These are phyloP conservation scores for Pholis gunnellus DNA, from an alignment of 2,113 vertebrate species.

Conservation along the genomic window DNA sequence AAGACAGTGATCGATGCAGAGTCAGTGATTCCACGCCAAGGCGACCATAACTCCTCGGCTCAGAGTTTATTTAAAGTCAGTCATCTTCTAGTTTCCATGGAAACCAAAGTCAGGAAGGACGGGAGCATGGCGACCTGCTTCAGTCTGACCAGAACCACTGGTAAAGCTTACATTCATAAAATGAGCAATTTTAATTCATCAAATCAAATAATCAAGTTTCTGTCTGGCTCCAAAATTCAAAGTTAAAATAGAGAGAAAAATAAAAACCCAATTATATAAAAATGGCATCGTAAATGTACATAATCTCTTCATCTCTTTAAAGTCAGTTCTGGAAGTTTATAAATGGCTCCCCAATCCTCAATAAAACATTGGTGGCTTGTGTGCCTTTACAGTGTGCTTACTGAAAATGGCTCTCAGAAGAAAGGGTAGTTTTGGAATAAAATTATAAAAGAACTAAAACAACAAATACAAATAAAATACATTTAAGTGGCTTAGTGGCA, in stretches of 20 bases:
- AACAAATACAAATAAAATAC: slow-evolving; percentile 81
- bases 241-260: slow-evolving; percentile 54
- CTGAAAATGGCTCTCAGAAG: slow-evolving; percentile 71
- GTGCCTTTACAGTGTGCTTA: slow-evolving; percentile 64
- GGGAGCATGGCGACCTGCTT: slow-evolving; percentile 32
- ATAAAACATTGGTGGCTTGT: slow-evolving; percentile 55
- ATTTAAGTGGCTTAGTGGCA: slow-evolving; percentile 83
- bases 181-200: slow-evolving; percentile 68
- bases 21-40: slow-evolving; percentile 37
- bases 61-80: slow-evolving; percentile 60
- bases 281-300: slow-evolving; percentile 78
- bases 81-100: slow-evolving; percentile 55
- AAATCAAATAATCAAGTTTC: slow-evolving; percentile 67
- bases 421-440: slow-evolving; percentile 72
- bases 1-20: slow-evolving; percentile 42
- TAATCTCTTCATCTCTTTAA: slow-evolving; percentile 63
- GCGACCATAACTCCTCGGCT: slow-evolving; percentile 46
- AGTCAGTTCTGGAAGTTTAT: slow-evolving; percentile 66
- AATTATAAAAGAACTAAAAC: slow-evolving; percentile 74
- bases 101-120: slow-evolving; percentile 48
- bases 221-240: slow-evolving; percentile 64
- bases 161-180: slow-evolving; percentile 77
- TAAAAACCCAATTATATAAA: slow-evolving; percentile 80
- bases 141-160: slow-evolving; percentile 61
- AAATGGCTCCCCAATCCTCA: slow-evolving; percentile 56